Evolutionary conservation across 2,113 vertebrate genomes (phyloP).

Genomic region (Nyctereutes procyonoides): DNA sequence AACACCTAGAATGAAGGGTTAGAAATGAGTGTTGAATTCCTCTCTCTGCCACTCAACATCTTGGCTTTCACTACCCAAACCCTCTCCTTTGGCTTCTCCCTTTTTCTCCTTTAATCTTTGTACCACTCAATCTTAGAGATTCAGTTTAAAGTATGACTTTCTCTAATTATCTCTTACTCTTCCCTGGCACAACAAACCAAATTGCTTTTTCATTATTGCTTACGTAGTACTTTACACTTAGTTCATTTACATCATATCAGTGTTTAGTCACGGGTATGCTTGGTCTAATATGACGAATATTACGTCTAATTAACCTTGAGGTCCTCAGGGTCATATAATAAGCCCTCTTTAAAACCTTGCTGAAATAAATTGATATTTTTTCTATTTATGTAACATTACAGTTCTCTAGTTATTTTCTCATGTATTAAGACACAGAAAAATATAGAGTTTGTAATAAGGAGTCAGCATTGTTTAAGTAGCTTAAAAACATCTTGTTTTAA

Average conservation of each 20-base stretch:
- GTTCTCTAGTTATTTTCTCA: slow-evolving; percentile 18
- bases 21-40: neutral
- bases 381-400: neutral
- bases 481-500: slow-evolving; percentile 47
- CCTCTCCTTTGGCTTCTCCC: neutral
- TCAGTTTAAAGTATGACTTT: neutral
- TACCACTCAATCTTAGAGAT: neutral
- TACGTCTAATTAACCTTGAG: neutral
- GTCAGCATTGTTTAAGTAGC: neutral
- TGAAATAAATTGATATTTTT: neutral
- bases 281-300: neutral
- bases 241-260: neutral
- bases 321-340: neutral
- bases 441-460: neutral
- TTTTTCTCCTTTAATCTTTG: neutral
- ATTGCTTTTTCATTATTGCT: neutral
- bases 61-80: neutral
- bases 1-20: neutral
- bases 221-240: neutral
- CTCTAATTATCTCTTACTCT: neutral
- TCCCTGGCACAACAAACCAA: neutral
- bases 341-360: neutral
- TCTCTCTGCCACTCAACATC: neutral
- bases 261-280: neutral
- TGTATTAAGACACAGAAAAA: neutral